Base-by-base conservation (phyloP, 2,888 invertebrate species). In the Cephus pulcher region DNA sequence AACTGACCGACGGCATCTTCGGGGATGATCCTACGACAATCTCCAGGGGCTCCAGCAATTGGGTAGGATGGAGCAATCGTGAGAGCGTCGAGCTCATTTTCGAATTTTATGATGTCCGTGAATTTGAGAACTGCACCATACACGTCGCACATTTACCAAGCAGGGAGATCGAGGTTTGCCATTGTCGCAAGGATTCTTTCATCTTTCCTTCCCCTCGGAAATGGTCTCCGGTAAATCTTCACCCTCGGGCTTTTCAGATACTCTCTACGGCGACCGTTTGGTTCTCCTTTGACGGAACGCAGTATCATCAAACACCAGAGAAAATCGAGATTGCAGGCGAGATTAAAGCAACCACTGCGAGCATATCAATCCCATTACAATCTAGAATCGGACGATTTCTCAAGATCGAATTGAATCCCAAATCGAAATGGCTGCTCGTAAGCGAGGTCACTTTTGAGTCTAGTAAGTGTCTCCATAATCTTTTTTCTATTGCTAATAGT, bases 371-470 rank as follows among this genome's bases (percentile, higher is more conserved):
- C 74, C 94, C 95, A 76, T 93, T 98, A 75, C 94, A 95, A 83
- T 94, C 96, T 87, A 93, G 95, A 80, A 94, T 96, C 1, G 98
- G 96, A 0, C 94, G 94, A 87, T 96, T 95, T 90, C 94, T 98
- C 84, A 95, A 95, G 93, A 88, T 96, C 86, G 94, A 95, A 86
- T 93, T 98, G 30, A 94, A 93, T 87, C 97, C 97, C 90, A 95
- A 95, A 81, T 94, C 96, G 84, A 95, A 95, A 89, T 98, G 98
- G 98, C 95, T 98, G 81, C 93, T 98, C 83, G 94, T 98, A 88
- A 97, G 97, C 92, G 98, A 98, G 92, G 94, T 98, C 85, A 94
- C 95, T 69, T 98, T 98, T 89, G 95, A 95, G 85, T 96, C 97
- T 80, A 93, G 96, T 96, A 92, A 94, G 94, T 56, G 92, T 76